These are phyloP conservation scores for Drymodes brunneopygia DNA, from an alignment of 2,113 vertebrate species.

Conservation along the genomic window DNA sequence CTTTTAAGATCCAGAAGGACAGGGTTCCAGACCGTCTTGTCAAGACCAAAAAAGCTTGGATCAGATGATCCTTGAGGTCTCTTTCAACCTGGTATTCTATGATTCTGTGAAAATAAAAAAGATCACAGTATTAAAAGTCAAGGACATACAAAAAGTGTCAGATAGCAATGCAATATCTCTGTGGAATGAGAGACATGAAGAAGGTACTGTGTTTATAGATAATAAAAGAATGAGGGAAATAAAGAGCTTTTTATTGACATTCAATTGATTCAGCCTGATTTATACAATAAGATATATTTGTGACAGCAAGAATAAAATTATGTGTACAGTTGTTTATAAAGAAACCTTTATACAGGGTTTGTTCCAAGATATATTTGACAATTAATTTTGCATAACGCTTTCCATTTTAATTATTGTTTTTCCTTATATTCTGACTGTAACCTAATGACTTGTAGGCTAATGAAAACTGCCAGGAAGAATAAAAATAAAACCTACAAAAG, in stretches of 20 bases:
- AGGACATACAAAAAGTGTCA: neutral
- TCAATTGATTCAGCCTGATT: neutral
- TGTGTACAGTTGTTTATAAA: neutral
- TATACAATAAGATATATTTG: neutral
- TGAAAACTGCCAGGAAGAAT: neutral
- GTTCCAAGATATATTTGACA: neutral
- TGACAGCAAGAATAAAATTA: neutral
- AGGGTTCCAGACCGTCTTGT: neutral
- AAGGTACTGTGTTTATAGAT: neutral
- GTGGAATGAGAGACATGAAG: neutral
- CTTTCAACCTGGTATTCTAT: neutral
- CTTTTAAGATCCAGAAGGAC: neutral
- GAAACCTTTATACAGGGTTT: neutral
- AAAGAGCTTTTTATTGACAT: neutral
- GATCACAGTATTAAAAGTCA: neutral
- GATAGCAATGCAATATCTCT: neutral
- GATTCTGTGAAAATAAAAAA: neutral
- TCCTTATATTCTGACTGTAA: neutral
- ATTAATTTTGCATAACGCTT: neutral
- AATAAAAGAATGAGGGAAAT: neutral
- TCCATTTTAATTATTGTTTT: conserved; percentile 24
- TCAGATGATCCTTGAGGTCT: neutral
- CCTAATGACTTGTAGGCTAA: neutral
- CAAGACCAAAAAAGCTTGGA: neutral
- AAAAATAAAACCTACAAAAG: conserved; percentile 8